phyloP scores from a whole-genome alignment of 2,113 vertebrate species.

The Epinephelus moara region DNA sequence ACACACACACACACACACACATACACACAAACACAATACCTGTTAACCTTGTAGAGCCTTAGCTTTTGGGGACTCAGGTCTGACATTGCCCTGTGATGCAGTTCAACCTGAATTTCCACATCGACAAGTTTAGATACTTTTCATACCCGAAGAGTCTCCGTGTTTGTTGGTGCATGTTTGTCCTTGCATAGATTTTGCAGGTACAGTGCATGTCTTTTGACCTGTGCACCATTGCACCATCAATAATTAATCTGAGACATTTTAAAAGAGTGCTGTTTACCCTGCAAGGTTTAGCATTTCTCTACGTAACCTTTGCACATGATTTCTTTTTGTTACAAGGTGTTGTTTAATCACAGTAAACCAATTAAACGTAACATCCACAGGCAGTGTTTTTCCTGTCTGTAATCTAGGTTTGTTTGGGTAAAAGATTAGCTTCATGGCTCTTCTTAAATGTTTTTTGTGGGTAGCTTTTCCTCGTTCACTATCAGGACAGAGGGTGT shows the following conservation, averaged over 20 bases:
- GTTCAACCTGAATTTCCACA: constrained; percentile 65
- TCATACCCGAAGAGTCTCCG: background rate
- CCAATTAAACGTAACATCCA: background rate
- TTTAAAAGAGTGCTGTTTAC: background rate
- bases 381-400: background rate
- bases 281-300: background rate
- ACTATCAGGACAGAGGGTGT: no score
- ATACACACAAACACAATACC: constrained; percentile 15
- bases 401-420: background rate
- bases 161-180: background rate
- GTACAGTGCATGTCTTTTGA: background rate
- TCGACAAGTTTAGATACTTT: constrained; percentile 25
- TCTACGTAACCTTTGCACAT: background rate
- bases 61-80: background rate
- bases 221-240: background rate
- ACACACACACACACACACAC: constrained; percentile 11
- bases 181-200: background rate
- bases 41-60: constrained; percentile 4
- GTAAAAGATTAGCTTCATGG: background rate
- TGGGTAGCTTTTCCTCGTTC: no score
- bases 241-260: background rate
- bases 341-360: constrained; percentile 7
- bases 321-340: background rate
- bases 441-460: no score
- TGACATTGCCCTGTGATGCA: constrained; percentile 32